These are phyloP conservation scores for Smittia aterrima DNA, from an alignment of 2,888 invertebrate species.

Conservation along the genomic window DNA sequence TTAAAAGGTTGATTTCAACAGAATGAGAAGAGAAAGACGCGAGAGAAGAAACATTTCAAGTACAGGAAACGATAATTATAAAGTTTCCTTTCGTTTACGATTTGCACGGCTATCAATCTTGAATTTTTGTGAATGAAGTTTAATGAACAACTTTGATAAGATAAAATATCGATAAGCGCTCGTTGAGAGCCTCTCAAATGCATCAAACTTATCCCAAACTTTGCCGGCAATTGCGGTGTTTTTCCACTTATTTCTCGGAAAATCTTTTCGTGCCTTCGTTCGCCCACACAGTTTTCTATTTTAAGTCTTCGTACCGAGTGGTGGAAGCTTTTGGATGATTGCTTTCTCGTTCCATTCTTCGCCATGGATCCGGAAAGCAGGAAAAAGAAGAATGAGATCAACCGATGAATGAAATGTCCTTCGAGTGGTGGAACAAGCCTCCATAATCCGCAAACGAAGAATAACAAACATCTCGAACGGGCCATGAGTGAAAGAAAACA, in stretches of 20 bases:
- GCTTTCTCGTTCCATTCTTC: neutral
- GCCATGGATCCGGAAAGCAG: no score
- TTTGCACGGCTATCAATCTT: constrained; percentile 29
- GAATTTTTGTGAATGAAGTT: constrained; percentile 12
- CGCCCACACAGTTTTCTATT: constrained; percentile 39
- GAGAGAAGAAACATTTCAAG: constrained; percentile 15
- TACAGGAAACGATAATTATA: constrained; percentile 41
- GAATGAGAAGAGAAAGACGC: constrained; percentile 7
- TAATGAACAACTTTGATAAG: no score
- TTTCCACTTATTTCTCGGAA: neutral
- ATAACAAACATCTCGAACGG: neutral
- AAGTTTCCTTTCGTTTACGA: constrained; percentile 30
- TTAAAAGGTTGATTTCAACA: constrained; percentile 38
- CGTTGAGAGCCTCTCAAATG: no score
- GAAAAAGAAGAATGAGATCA: no score
- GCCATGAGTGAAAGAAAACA: neutral
- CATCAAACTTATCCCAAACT: neutral
- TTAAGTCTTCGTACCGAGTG: constrained; percentile 17
- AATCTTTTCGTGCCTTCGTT: neutral
- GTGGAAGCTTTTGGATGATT: constrained; percentile 28
- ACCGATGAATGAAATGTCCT: constrained; percentile 5
- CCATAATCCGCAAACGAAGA: neutral
- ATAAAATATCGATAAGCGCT: no score
- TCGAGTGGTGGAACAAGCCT: neutral
- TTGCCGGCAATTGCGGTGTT: neutral